phyloP scores from a whole-genome alignment of 2,113 vertebrate genomes.

The Clinocottus analis region DNA sequence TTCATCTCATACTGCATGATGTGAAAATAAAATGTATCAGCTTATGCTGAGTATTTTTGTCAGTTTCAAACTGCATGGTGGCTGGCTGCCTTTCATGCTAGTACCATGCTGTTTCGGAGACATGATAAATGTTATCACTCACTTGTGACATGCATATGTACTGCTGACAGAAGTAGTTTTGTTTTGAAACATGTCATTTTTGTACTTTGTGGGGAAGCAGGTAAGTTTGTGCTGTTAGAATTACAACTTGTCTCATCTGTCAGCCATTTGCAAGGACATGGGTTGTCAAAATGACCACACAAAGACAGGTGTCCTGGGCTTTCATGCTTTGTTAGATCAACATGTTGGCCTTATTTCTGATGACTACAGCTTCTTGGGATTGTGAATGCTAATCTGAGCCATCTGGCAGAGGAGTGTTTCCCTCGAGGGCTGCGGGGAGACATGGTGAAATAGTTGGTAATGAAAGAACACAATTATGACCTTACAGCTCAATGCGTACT shows the following conservation, averaged over 20 bases:
- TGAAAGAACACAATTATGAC: constrained; percentile 47
- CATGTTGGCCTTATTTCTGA: constrained; percentile 62
- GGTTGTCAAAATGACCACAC: constrained; percentile 41
- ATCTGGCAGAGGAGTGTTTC: constrained; percentile 56
- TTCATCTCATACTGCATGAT: constrained; percentile 88
- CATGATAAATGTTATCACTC: constrained; percentile 52
- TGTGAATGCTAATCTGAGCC: constrained; percentile 69
- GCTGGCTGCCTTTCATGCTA: constrained; percentile 52
- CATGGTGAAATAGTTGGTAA: constrained; percentile 49
- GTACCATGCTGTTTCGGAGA: constrained; percentile 62
- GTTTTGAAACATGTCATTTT: constrained; percentile 35
- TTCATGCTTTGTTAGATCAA: constrained; percentile 65
- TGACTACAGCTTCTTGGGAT: constrained; percentile 63
- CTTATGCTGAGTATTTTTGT: constrained; percentile 63
- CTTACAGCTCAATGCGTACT: constrained; percentile 7
- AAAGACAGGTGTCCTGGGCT: constrained; percentile 37
- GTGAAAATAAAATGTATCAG: constrained; percentile 59
- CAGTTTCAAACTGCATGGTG: constrained; percentile 74
- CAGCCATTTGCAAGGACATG: constrained; percentile 29
- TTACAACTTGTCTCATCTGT: constrained; percentile 16
- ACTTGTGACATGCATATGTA: constrained; percentile 37
- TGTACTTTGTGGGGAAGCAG: constrained; percentile 22
- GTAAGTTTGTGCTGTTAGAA: constrained; percentile 55
- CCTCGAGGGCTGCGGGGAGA: constrained; percentile 47
- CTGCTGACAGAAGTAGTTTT: constrained; percentile 21